A percentile compares a stretch with the other conserved stretches of the same genome.
These are phyloP conservation scores for Clarias batrachus DNA, from an alignment of 2,113 vertebrate species.

Conservation along the genomic window DNA sequence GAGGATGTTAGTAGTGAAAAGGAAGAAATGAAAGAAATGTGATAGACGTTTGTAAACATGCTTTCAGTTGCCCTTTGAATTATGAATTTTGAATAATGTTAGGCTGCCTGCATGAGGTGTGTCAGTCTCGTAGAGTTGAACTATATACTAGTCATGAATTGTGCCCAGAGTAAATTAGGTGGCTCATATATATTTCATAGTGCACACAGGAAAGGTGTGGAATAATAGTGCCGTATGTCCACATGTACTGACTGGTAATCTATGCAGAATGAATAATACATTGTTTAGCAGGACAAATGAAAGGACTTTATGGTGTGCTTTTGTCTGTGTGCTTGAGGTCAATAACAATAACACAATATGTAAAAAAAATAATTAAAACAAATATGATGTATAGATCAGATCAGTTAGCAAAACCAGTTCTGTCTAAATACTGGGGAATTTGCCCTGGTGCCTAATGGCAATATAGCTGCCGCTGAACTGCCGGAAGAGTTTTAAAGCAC, in stretches of 20 bases:
- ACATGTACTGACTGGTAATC: not conserved
- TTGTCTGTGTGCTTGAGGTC: not conserved
- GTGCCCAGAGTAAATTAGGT: conserved; percentile 12
- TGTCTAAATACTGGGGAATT: not conserved
- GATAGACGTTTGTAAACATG: not conserved
- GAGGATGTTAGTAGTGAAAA: not conserved
- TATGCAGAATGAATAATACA: conserved; percentile 28
- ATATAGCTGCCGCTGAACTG: not conserved
- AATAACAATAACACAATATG: not conserved
- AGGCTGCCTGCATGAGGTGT: conserved; percentile 17
- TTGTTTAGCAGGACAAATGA: conserved; percentile 12
- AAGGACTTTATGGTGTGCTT: conserved; percentile 11
- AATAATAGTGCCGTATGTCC: not conserved
- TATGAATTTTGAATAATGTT: not conserved
- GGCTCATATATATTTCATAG: conserved; percentile 27
- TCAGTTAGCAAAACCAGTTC: not conserved
- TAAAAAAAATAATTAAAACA: conserved; percentile 15
- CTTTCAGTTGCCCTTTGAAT: not conserved
- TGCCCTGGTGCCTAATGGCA: not conserved
- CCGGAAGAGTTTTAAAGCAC: not conserved
- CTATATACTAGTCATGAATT: not conserved
- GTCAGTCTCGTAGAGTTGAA: not conserved
- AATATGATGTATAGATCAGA: not conserved
- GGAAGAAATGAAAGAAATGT: not conserved
- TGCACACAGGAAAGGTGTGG: conserved; percentile 12